Evolutionary conservation across 2,113 vertebrate species (phyloP).

Genomic region (Monopterus albus): DNA sequence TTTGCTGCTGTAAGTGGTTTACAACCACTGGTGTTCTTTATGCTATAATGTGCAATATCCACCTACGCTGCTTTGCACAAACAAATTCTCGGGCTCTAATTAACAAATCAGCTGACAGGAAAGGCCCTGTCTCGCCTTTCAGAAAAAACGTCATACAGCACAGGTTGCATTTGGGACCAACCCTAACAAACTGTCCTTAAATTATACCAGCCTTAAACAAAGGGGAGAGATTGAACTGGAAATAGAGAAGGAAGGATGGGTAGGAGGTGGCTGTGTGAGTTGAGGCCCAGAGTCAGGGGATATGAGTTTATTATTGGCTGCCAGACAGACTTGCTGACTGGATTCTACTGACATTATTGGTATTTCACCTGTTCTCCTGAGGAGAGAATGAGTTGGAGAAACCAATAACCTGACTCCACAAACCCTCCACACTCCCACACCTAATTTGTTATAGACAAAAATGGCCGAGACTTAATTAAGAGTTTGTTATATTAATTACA

Average conservation of each 20-base stretch:
- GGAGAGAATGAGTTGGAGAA: conserved; percentile 72
- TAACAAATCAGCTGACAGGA: conserved; percentile 66
- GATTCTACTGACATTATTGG: conserved; percentile 82
- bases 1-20: conserved; percentile 55
- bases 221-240: conserved; percentile 55
- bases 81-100: conserved; percentile 50
- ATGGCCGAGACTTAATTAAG: conserved; percentile 78
- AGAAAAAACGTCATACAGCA: conserved; percentile 48
- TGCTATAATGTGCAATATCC: conserved; percentile 30
- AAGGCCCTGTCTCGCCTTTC: conserved; percentile 26
- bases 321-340: conserved; percentile 80
- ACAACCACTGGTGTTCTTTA: conserved; percentile 7
- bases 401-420: conserved; percentile 81
- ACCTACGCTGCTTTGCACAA: conserved; percentile 39
- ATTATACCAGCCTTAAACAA: conserved; percentile 62
- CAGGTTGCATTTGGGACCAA: conserved; percentile 43
- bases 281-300: conserved; percentile 75
- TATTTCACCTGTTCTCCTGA: conserved; percentile 77
- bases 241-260: conserved; percentile 65
- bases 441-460: conserved; percentile 77
- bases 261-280: conserved; percentile 67
- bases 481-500: conserved; percentile 79
- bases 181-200: conserved; percentile 56
- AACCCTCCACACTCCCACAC: conserved; percentile 60
- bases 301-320: conserved; percentile 82